A percentile compares a stretch with the other conserved stretches of the same genome.
Evolutionary conservation across 2,113 vertebrate species (phyloP).

Genomic region (Dromiciops gliroides): DNA sequence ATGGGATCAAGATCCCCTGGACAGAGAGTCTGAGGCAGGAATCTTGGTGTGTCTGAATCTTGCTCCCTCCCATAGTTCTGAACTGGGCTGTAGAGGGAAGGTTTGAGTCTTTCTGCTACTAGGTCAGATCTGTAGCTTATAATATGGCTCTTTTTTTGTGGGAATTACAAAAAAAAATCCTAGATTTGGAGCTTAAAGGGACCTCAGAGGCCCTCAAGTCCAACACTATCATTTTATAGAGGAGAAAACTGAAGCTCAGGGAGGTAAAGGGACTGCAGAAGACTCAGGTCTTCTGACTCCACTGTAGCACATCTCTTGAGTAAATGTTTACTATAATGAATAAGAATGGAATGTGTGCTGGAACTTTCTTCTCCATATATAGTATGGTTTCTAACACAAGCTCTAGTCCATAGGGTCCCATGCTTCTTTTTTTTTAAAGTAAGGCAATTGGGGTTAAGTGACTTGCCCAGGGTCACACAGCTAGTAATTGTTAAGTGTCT

Average conservation of each 20-base stretch:
- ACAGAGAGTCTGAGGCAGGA: no score
- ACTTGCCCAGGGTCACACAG: no score
- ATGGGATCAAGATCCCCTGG: no score
- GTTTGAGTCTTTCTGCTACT: background rate
- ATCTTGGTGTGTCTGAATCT: background rate
- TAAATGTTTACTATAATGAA: background rate
- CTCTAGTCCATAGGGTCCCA: slow-evolving; percentile 5
- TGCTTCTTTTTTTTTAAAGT: no score
- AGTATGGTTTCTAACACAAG: slow-evolving; percentile 49
- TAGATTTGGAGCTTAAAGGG: background rate
- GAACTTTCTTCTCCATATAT: slow-evolving; percentile 40
- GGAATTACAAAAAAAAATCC: background rate
- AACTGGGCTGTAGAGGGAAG: background rate
- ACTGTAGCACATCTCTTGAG: background rate
- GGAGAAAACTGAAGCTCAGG: background rate
- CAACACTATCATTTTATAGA: background rate
- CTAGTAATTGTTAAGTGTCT: no score
- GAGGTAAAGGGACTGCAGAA: background rate
- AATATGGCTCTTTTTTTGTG: background rate
- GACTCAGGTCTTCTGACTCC: background rate
- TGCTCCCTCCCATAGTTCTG: background rate
- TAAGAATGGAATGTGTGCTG: slow-evolving; percentile 52
- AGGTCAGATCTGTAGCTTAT: background rate
- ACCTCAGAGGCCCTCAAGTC: background rate
- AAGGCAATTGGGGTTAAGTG: no score